Evolutionary conservation across 2,888 invertebrate species (phyloP), one percentile per base, ranked within the genome.

Genomic region (Dicycla oo): DNA sequence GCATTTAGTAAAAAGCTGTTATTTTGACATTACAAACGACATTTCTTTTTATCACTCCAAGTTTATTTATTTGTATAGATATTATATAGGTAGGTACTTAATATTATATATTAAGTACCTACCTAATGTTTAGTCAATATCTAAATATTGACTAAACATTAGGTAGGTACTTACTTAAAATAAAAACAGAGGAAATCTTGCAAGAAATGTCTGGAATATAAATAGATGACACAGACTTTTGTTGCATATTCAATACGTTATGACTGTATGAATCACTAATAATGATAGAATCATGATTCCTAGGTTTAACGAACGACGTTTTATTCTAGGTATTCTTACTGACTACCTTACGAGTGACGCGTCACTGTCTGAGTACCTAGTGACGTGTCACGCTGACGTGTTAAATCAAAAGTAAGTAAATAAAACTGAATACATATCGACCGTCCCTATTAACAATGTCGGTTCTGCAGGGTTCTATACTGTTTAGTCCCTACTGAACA

Each of bases 141-240:
- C n/a, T n/a, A n/a, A n/a, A n/a, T n/a, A n/a, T n/a, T n/a, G n/a
- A n/a, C n/a, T n/a, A n/a, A n/a, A n/a, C n/a, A n/a, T n/a, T n/a
- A n/a, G n/a, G n/a, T 34, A 34, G 34, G 34, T 34, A 34, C 34
- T 15, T 43, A 63, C 26, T 1, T 47, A 57, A 69, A 6, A 6
- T 34, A 30, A 61, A 15, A 53, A n/a, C 62, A 67, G 58, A 67
- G 73, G 69, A 76, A 73, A 81, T 79, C 68, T 73, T 57, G 54
- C 34, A 62, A 74, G 63, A 58, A 47, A 76, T 73, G 60, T 66
- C 43, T 57, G 49, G 73, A 82, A 82, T 82, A 80, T 69, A 75
- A 80, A 82, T 70, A 58, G 58, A 75, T 77, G 80, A 77, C 69
- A 82, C 80, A 80, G 40, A 66, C 73, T 67, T 80, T 73, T 80